Evolutionary conservation across 2,888 invertebrate species (phyloP).

Genomic region (Limnephilus rhombicus): DNA sequence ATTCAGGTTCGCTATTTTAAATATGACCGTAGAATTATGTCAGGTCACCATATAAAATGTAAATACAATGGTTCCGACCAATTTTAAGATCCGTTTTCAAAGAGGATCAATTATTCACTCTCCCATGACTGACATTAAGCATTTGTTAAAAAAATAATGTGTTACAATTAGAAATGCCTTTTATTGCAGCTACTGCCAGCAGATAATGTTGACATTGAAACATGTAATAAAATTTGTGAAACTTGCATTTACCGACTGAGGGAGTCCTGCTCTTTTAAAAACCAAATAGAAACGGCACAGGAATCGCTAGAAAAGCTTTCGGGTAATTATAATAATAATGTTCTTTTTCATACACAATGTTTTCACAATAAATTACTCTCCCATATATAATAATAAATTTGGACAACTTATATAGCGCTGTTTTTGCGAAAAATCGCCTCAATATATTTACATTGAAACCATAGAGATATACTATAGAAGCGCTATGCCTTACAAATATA

Average conservation of each 20-base stretch:
- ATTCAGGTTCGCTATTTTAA: conserved; percentile 51
- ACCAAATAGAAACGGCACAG: conserved; percentile 55
- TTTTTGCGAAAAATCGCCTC: no score
- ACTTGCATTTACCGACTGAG: conserved; percentile 53
- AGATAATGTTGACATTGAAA: conserved; percentile 30
- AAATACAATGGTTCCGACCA: background rate
- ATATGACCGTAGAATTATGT: background rate
- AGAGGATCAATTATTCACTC: background rate
- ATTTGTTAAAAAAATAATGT: background rate
- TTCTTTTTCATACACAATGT: background rate
- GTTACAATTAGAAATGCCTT: background rate
- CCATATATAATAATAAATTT: no score
- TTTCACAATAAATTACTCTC: background rate
- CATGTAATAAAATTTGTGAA: conserved; percentile 53
- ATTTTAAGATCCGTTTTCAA: background rate
- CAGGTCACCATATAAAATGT: background rate
- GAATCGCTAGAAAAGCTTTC: conserved; percentile 43
- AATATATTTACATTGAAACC: background rate
- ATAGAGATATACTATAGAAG: no score
- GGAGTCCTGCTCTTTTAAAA: conserved; percentile 56
- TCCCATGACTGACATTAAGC: background rate
- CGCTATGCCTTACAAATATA: no score
- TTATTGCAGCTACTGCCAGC: background rate
- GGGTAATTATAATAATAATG: conserved; percentile 21
- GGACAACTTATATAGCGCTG: no score